Conservation (phyloP, 2,113 vertebrate species). For the Erinaceus europaeus region DNA sequence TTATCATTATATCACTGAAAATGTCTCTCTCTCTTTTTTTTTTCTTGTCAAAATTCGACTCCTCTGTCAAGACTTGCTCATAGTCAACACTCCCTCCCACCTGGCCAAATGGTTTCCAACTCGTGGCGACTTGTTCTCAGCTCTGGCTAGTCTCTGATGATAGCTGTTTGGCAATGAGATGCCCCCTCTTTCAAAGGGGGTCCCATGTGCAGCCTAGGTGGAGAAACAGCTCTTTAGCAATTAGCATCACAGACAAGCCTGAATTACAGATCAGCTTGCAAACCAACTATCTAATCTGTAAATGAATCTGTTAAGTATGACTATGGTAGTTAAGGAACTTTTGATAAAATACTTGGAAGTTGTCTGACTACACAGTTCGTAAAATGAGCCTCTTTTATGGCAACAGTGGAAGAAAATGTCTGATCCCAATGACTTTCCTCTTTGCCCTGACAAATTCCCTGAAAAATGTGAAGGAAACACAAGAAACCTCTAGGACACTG, state of each 20-base stretch:
- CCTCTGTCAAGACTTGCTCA: not conserved
- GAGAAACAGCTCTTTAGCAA: not conserved
- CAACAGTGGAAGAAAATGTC: not conserved
- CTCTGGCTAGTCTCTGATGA: slow-evolving; percentile 44
- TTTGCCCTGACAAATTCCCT: not conserved
- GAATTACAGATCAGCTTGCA: not conserved
- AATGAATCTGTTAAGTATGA: not conserved
- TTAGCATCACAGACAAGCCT: not conserved
- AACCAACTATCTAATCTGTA: not conserved
- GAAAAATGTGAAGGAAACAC: not conserved
- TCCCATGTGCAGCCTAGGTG: not conserved
- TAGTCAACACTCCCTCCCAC: slow-evolving; percentile 20
- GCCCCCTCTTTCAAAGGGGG: slow-evolving; percentile 42
- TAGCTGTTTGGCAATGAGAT: slow-evolving; percentile 24
- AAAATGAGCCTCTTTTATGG: not conserved
- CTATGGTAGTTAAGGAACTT: not conserved
- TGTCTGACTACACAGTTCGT: not conserved
- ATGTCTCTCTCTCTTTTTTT: not conserved
- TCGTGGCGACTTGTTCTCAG: slow-evolving; percentile 37
- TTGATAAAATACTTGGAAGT: not conserved
- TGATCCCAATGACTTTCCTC: not conserved
- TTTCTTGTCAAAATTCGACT: not conserved
- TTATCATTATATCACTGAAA: not conserved
- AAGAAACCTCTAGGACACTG: not conserved
- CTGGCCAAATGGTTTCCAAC: slow-evolving; percentile 24